Conservation (phyloP, 1,140 invertebrate genomes). For the Anadara kagoshimensis region DNA sequence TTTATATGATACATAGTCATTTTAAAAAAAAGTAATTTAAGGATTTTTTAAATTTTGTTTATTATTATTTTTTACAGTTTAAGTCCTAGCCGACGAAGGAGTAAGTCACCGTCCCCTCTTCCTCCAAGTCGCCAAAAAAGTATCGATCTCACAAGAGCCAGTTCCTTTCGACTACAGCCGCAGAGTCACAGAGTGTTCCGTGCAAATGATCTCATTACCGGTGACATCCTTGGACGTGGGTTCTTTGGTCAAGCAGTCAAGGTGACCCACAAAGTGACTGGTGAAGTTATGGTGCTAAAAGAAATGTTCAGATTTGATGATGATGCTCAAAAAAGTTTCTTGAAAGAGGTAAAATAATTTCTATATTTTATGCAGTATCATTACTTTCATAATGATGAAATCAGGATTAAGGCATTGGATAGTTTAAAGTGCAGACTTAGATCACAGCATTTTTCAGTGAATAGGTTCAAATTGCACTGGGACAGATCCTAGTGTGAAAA, state of each 20-base stretch:
- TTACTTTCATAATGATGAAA: no score
- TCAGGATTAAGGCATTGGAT: no score
- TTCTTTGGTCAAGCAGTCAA: conserved; percentile 89
- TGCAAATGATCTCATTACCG: conserved; percentile 90
- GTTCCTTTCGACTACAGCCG: conserved; percentile 88
- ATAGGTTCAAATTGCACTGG: no score
- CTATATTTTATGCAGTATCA: not conserved
- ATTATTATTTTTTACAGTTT: conserved; percentile 56
- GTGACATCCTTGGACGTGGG: conserved; percentile 86
- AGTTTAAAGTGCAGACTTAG: no score
- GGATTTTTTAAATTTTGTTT: no score
- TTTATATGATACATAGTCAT: no score
- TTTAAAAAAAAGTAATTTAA: no score
- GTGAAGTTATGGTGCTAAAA: conserved; percentile 96
- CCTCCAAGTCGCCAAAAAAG: conserved; percentile 58
- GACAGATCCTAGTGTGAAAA: no score
- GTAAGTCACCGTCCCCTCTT: conserved; percentile 67
- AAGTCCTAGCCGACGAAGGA: conserved; percentile 60
- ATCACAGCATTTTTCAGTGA: no score
- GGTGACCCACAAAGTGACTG: conserved; percentile 91
- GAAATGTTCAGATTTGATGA: conserved; percentile 94
- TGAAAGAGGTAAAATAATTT: conserved; percentile 87
- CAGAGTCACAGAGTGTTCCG: conserved; percentile 90
- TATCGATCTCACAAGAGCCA: conserved; percentile 86
- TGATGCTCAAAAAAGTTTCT: conserved; percentile 93